Base-by-base conservation (phyloP, 2,797 vertebrate genomes). In the Saxicola maurus region DNA sequence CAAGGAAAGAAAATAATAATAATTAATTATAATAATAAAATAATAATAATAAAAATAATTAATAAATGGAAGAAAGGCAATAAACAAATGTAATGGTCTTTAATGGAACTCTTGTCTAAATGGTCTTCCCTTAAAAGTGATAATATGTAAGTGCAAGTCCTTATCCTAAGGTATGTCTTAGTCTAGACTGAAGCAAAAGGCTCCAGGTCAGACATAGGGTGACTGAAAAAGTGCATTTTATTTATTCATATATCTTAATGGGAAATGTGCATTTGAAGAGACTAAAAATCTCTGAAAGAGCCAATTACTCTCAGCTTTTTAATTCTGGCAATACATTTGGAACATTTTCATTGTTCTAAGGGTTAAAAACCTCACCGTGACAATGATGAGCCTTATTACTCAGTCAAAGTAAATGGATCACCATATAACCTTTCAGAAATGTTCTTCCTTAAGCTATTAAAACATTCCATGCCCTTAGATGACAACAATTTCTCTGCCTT, bases 401-500 rank as follows among this genome's bases (percentile, higher is more conserved):
- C 97, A 97, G 97, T 97, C 97, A 98, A 97, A 98, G 96, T 97
- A 97, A 98, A 97, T 98, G 97, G 97, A 98, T 98, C 97, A 97
- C 97, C 96, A 96, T 97, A 97, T 97, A 97, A 97, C 97, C 97
- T 97, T 97, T 97, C 97, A 97, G 96, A 97, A 97, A 97, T 97
- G 96, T 97, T 97, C 97, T 97, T 97, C 97, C 96, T 97, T 97
- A 97, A 97, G 97, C 97, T 98, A 97, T 97, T 98, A 98, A 98
- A 98, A 98, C 98, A 97, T 97, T 97, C 97, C 97, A 95, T 97
- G 98, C 98, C 98, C 98, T 98, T 98, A 97, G 97, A 97, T 98
- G 98, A 98, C 98, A 98, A 99, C 97, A 98, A 98, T 99, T 98
- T 98, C 98, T 98, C 96, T 96, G 96, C 97, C 96, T 97, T 98